A percentile compares a stretch with the other conserved stretches of the same genome.
Conservation (phyloP, 2,797 vertebrate species). For the Numenius phaeopus region DNA sequence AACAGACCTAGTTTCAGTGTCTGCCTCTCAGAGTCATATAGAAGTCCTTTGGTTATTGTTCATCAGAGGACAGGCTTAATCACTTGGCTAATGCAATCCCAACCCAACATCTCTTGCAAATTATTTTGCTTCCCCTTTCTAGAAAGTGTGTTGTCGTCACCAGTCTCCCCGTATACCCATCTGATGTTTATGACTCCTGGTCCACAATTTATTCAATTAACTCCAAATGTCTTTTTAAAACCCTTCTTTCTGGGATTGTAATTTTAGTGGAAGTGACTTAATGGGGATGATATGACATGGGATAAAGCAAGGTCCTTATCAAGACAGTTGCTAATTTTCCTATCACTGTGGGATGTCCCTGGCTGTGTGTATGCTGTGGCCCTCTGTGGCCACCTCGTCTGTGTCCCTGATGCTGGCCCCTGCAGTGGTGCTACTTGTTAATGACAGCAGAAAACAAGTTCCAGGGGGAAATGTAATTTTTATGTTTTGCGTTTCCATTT, state of each 20-base stretch:
- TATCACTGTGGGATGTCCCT: rapidly evolving
- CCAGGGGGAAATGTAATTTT: not conserved
- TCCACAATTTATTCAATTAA: not conserved
- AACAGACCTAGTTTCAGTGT: not conserved
- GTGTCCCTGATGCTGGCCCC: not conserved
- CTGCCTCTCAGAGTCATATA: not conserved
- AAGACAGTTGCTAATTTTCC: not conserved
- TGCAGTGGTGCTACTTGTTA: not conserved
- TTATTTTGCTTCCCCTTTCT: not conserved
- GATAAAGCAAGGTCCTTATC: not conserved
- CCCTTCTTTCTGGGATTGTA: not conserved
- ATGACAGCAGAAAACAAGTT: not conserved
- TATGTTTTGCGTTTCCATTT: not conserved
- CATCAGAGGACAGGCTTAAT: not conserved
- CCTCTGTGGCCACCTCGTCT: not conserved
- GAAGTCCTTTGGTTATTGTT: not conserved
- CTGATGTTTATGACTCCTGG: not conserved
- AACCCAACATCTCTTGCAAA: not conserved
- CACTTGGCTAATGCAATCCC: not conserved
- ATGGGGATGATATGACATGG: not conserved
- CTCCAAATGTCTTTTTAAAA: not conserved
- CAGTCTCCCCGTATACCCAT: not conserved
- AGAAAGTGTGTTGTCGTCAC: not conserved
- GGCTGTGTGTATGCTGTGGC: rapidly evolving
- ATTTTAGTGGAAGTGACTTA: not conserved